These are phyloP conservation scores for Aphodius sticticus DNA, from an alignment of 2,888 invertebrate genomes.

Conservation along the genomic window DNA sequence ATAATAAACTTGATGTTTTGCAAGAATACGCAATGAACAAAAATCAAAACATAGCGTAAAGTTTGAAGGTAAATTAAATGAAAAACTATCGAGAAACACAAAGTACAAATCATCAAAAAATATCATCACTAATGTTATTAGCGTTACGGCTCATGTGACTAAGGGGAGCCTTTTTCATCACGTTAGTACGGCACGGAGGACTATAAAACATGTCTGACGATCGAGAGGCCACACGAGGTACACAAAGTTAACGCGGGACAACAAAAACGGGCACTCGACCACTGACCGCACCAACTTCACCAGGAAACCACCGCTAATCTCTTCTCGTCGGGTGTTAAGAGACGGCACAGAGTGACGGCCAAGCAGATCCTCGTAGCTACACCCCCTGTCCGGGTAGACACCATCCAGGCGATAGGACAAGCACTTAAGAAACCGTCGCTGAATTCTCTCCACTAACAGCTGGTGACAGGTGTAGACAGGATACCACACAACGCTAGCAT, in stretches of 20 bases:
- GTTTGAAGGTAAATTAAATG: neutral
- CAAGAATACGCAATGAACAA: neutral
- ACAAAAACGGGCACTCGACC: neutral
- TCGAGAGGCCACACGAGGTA: neutral
- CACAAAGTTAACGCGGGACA: neutral
- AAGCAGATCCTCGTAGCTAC: neutral
- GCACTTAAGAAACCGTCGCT: neutral
- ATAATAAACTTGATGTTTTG: neutral
- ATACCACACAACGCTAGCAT: neutral
- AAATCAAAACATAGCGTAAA: neutral
- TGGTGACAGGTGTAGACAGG: neutral
- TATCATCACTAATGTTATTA: neutral
- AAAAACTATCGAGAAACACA: neutral
- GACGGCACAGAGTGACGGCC: neutral
- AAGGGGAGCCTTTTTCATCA: neutral
- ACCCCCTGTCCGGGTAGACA: neutral
- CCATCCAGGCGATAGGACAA: neutral
- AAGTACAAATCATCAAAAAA: neutral
- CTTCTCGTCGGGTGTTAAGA: neutral
- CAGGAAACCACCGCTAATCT: neutral
- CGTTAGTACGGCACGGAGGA: neutral
- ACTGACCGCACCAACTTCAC: neutral
- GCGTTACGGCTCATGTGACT: neutral
- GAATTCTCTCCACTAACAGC: neutral
- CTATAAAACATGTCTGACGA: neutral